Evolutionary conservation across 2,888 invertebrate species (phyloP).

Genomic region (Tricholauxania praeusta): DNA sequence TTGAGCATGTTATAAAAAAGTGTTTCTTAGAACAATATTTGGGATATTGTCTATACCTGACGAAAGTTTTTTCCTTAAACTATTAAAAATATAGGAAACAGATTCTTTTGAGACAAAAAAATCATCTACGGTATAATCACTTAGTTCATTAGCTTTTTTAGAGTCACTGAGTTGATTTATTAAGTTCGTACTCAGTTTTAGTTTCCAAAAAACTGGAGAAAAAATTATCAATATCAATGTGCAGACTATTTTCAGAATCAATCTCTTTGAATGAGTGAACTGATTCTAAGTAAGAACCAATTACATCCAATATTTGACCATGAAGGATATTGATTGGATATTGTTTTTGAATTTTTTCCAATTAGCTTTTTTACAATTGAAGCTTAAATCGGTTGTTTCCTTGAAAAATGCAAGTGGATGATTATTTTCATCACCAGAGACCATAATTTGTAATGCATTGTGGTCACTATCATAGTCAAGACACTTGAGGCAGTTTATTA

Average conservation of each 20-base stretch:
- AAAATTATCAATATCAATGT: neutral
- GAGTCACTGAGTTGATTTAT: neutral
- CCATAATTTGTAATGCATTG: neutral
- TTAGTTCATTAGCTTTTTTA: neutral
- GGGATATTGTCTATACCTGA: neutral
- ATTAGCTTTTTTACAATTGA: neutral
- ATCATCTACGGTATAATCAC: neutral
- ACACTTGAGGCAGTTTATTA: neutral
- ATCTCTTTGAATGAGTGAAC: neutral
- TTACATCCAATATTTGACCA: neutral
- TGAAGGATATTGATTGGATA: neutral
- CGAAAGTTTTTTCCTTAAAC: neutral
- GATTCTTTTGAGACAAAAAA: neutral
- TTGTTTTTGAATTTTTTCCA: neutral
- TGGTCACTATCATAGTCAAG: neutral
- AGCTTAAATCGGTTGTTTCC: neutral
- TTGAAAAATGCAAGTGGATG: neutral
- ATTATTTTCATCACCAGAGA: neutral
- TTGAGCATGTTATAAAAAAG: conserved; percentile 14
- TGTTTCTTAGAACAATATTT: neutral
- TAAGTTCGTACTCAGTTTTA: neutral
- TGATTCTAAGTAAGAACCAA: neutral
- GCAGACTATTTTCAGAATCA: neutral
- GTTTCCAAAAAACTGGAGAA: neutral
- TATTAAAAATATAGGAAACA: neutral